Evolutionary conservation across 2,797 vertebrate genomes (phyloP).

Genomic region (Jordanella pulchra): DNA sequence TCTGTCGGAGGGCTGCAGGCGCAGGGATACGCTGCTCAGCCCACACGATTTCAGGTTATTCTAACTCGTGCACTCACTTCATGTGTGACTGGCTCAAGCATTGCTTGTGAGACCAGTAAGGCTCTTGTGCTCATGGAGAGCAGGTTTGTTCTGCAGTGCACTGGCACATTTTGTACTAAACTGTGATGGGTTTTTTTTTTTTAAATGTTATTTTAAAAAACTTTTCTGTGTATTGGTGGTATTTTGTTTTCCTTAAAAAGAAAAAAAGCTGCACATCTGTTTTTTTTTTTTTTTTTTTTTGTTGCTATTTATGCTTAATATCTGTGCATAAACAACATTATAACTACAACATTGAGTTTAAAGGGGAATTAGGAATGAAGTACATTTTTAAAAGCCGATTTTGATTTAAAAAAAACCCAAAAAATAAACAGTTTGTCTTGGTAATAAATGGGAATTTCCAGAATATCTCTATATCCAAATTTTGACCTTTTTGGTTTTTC

Average conservation of each 20-base stretch:
- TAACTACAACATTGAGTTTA: neutral
- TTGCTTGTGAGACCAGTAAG: conserved; percentile 28
- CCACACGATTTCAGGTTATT: conserved; percentile 64
- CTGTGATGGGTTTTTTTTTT: conserved; percentile 5
- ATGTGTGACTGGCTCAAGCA: conserved; percentile 45
- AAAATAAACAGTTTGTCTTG: neutral
- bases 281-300: neutral
- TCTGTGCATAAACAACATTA: neutral
- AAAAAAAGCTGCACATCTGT: neutral
- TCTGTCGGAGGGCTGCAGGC: conserved; percentile 50
- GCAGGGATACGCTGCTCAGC: conserved; percentile 56
- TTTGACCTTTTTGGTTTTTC: conserved; percentile 20
- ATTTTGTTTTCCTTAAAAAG: neutral
- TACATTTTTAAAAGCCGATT: too few relatives aligned
- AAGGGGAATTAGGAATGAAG: neutral
- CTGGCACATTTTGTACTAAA: conserved; percentile 29
- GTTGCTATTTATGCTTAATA: neutral
- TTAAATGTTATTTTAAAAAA: too few relatives aligned
- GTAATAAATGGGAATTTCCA: neutral
- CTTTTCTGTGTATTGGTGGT: conserved; percentile 1
- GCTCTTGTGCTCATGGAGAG: conserved; percentile 25
- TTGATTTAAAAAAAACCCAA: neutral
- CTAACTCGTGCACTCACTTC: conserved; percentile 43
- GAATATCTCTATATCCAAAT: neutral
- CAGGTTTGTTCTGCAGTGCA: conserved; percentile 36